A percentile compares a stretch with the other conserved stretches of the same genome.
Conservation (phyloP, 1,140 invertebrate genomes). For the Drosophila takahashii region DNA sequence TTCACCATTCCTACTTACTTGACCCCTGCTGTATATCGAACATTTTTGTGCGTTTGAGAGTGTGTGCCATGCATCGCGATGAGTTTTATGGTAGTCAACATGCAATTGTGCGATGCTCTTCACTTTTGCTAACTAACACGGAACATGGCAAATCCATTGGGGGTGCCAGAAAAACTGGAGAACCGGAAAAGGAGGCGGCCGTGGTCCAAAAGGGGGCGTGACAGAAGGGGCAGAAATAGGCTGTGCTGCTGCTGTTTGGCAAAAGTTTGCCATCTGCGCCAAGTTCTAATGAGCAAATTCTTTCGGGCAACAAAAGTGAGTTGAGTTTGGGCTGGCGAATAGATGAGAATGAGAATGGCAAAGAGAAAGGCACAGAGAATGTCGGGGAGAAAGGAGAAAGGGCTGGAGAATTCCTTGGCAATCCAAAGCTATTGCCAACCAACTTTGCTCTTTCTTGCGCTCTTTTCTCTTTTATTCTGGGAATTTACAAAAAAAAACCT, state of each 20-base stretch:
- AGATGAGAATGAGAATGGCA: not conserved
- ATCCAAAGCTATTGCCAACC: constrained; percentile 8
- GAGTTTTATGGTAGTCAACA: constrained; percentile 73
- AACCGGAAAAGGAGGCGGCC: not conserved
- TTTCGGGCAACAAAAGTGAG: constrained; percentile 55
- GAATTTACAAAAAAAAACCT: not conserved
- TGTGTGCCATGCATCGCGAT: constrained; percentile 57
- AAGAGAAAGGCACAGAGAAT: constrained; percentile 3
- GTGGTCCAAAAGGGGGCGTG: not conserved
- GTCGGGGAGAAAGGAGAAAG: not conserved
- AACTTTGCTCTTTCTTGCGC: constrained; percentile 15
- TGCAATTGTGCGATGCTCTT: constrained; percentile 65
- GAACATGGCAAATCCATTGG: constrained; percentile 30
- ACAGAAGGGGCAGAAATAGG: constrained; percentile 8
- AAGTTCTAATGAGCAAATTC: constrained; percentile 63
- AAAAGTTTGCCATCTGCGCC: constrained; percentile 55
- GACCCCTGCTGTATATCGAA: constrained; percentile 6
- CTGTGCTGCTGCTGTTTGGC: constrained; percentile 31
- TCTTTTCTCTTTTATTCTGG: constrained; percentile 6
- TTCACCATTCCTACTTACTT: not conserved
- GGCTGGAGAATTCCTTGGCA: constrained; percentile 13
- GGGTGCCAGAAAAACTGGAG: not conserved
- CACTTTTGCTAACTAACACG: constrained; percentile 54
- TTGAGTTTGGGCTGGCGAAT: constrained; percentile 8
- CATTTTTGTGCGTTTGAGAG: constrained; percentile 32